Evolutionary conservation across 2,113 vertebrate genomes (phyloP).

Genomic region (Mustelus asterias): DNA sequence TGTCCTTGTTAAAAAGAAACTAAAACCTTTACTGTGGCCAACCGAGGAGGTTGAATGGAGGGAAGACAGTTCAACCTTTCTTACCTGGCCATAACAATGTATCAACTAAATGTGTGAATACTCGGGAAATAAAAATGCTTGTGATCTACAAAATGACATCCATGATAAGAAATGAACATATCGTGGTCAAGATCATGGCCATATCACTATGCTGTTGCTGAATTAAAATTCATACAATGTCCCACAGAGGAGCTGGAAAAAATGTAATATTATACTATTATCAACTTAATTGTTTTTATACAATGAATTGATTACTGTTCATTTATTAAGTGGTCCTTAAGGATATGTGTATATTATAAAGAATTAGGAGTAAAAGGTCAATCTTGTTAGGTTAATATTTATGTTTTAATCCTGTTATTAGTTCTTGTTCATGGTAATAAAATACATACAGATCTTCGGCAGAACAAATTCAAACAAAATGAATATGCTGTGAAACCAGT

Average conservation of each 20-base stretch:
- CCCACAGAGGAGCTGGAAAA: neutral
- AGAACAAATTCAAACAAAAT: neutral
- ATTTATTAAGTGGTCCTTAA: neutral
- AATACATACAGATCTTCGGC: neutral
- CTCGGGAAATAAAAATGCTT: neutral
- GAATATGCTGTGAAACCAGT: neutral
- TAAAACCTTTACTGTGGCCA: too few relatives aligned
- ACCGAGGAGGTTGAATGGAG: too few relatives aligned
- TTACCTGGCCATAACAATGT: too few relatives aligned
- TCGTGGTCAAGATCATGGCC: neutral
- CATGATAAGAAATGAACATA: neutral
- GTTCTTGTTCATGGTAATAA: neutral
- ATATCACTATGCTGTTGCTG: neutral
- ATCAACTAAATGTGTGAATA: neutral
- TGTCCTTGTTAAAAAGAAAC: too few relatives aligned
- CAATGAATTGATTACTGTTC: neutral
- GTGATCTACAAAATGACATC: neutral
- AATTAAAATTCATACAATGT: neutral
- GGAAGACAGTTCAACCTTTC: too few relatives aligned
- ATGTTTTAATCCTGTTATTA: neutral
- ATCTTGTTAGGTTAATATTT: neutral
- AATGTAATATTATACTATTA: neutral
- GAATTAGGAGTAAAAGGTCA: neutral
- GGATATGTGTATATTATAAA: neutral
- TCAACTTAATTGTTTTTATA: neutral